Base-by-base conservation (phyloP, 2,888 invertebrate genomes). In the Peribatodes rhomboidaria region DNA sequence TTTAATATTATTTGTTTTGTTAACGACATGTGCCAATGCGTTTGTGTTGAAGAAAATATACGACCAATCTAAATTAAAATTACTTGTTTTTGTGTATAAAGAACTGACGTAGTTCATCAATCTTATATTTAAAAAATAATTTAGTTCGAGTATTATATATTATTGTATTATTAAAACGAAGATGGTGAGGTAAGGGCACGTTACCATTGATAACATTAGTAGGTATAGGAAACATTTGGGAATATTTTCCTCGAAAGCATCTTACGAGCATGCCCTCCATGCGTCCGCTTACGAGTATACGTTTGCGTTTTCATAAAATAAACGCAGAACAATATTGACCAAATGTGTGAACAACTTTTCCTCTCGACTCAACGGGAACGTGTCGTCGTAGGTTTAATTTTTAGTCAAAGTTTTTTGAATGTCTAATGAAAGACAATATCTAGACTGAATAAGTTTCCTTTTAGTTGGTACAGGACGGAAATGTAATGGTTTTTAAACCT, bases 391-490 rank as follows among this genome's bases (percentile, higher is more conserved):
- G 70, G 58, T 72, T 78, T 79, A 85, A 86, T 83, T 82, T 85
- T 84, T 88, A 86, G 86, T 89, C 84, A 87, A 81, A 78, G 81
- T 82, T 86, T 84, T 87, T 79, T 61, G 46, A 68, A 84, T 88
- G 89, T 90, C 89, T 87, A 77, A 85, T 78, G 77, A 89, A 90
- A 92, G 91, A 90, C 91, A 89, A 89, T 90, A 88, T 86, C 77
- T 91, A 90, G 90, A 92, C 91, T 92, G 90, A 90, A 88, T 87
- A 89, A 88, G 89, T 89, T 89, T 81, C 82, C 81, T 85, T 81
- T 78, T 85, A 85, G 81, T 76, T 82, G 77, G 82, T 81, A 78
- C 82, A 79, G 72, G 74, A 76, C 72, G 72, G 69, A 72, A 70
- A 71, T 77, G 69, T 67, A 62, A 65, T 46, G 41, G 60, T 69